Conservation (phyloP, 2,797 vertebrate species). For the Lateolabrax maculatus region DNA sequence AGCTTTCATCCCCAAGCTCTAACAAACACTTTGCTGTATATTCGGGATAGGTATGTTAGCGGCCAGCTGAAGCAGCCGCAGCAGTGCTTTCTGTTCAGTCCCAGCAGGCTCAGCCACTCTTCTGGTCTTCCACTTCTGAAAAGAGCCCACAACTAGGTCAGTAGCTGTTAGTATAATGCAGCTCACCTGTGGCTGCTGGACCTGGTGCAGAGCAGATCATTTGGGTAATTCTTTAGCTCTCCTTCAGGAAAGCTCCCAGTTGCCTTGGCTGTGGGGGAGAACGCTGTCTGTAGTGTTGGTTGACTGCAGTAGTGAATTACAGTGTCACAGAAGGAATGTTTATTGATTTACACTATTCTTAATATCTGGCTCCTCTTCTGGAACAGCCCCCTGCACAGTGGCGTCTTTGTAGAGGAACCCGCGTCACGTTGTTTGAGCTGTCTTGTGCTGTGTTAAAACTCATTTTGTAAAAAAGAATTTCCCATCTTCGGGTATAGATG, state of each 20-base stretch:
- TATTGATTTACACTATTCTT: conserved; percentile 17
- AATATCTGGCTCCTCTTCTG: conserved; percentile 2
- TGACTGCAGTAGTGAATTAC: conserved; percentile 14
- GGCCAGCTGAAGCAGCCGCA: conserved; percentile 11
- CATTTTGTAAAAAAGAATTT: neutral
- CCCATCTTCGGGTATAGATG: neutral
- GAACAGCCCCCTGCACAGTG: neutral
- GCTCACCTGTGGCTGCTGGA: conserved; percentile 54
- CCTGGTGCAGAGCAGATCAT: conserved; percentile 47
- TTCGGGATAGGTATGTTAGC: neutral
- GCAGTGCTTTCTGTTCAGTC: conserved; percentile 18
- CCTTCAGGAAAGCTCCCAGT: conserved; percentile 17
- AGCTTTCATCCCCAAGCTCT: neutral
- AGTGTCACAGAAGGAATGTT: neutral
- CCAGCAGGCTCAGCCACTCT: conserved; percentile 33
- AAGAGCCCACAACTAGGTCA: conserved; percentile 63
- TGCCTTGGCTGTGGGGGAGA: conserved; percentile 15
- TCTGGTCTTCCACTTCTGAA: conserved; percentile 25
- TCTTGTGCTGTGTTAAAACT: neutral
- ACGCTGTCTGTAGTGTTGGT: neutral
- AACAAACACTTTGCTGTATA: neutral
- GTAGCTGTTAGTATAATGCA: conserved; percentile 46
- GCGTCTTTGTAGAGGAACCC: neutral
- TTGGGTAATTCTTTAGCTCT: conserved; percentile 45
- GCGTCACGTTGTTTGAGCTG: neutral